Conservation (phyloP, 2,797 vertebrate genomes). For the Pantherophis vulpinus region DNA sequence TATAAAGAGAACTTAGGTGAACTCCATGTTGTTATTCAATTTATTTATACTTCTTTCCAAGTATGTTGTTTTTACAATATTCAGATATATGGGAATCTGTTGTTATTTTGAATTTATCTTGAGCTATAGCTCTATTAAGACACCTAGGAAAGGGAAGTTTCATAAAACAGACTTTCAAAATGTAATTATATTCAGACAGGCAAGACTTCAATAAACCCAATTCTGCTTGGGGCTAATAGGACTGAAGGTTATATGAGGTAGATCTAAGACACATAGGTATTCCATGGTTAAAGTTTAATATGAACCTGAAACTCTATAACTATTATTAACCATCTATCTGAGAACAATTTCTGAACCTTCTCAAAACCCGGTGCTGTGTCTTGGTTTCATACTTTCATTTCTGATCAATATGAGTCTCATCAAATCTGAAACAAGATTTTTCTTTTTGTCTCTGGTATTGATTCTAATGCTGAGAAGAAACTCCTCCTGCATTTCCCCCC, state of each 20-base stretch:
- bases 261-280: not conserved
- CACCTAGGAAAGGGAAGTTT: not conserved
- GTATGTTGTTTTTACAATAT: not conserved
- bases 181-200: not conserved
- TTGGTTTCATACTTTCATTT: not conserved
- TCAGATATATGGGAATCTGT: not conserved
- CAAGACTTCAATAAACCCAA: not conserved
- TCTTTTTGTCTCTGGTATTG: not conserved
- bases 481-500: not conserved
- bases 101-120: not conserved
- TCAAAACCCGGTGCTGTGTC: not conserved
- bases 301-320: not conserved
- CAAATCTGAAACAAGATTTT: not conserved
- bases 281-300: not conserved
- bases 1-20: not conserved
- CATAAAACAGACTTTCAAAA: not conserved
- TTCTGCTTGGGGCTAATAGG: not conserved
- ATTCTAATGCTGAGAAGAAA: not conserved
- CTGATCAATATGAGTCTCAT: not conserved
- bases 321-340: not conserved
- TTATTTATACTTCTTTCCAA: not conserved
- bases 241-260: not conserved
- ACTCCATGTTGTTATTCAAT: not conserved
- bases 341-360: not conserved
- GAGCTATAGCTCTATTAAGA: not conserved